Evolutionary conservation across 2,888 invertebrate species (phyloP), one percentile per base, ranked within the genome.

Genomic region (Erpobdella octoculata): DNA sequence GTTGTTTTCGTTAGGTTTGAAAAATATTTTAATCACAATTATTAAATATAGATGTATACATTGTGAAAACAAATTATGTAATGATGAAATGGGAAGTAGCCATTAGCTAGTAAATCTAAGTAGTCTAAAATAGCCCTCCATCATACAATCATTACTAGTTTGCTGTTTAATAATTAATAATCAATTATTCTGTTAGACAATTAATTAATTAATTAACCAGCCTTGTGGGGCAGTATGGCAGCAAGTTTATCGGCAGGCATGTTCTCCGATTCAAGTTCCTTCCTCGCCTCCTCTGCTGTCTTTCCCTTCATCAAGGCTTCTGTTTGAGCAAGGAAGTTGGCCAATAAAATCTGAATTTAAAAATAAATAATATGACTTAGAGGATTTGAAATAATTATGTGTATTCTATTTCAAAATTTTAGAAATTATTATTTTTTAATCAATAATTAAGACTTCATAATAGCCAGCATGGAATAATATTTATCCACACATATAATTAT

Each of bases 261-360:
- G 18, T 93, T 93, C 0, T 91, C 87, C 78, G 89, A 89, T 81
- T 88, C 86, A 68, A 97, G 84, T 83, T 97, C 96, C 0, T 85
- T 28, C 77, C 88, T 88, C 0, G 92, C 93, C 86, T 90, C 87
- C 1, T 83, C 85, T 28, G 79, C 74, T 4, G 85, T 86, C 79
- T 89, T 89, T 46, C 90, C 90, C 78, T 89, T 90, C 94, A 97
- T 96, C 68, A 98, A 86, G 21, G 98, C 98, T 83, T 98, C 98
- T 0, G 97, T 96, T 86, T 98, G 98, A 15, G 98, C 98, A 76
- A 99, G 86, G 86, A 96, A 98, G 85, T 98, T 99, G 0, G 97
- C 91, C 73, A 96, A 84, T 73, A 98, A 86, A 79, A 97, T 93
- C 87, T 87, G 78, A 31, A 76, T 77, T 25, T 28, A 65, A 21